phyloP scores from a whole-genome alignment of 2,797 vertebrate species.

The Philypnodon macrostomus region DNA sequence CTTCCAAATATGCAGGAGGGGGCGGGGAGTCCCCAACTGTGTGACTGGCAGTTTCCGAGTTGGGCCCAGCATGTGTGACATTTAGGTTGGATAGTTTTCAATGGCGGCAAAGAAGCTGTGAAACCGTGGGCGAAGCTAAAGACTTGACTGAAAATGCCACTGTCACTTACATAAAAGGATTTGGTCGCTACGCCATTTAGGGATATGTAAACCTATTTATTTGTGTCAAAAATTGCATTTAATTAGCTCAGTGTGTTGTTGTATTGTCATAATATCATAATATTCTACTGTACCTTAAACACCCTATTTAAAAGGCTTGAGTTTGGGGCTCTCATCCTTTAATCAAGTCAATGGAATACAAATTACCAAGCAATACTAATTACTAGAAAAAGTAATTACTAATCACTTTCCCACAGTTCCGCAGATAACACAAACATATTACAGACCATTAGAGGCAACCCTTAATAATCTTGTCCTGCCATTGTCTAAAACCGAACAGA shows the following conservation, averaged over 20 bases:
- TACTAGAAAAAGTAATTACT: too few relatives aligned
- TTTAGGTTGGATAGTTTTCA: conserved; percentile 40
- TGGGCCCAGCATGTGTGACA: conserved; percentile 19
- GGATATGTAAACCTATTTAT: neutral
- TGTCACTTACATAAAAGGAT: conserved; percentile 11
- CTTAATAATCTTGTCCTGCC: too few relatives aligned
- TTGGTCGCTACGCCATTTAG: neutral
- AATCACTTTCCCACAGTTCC: conserved; percentile 4
- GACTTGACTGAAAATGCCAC: conserved; percentile 22
- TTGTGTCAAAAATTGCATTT: neutral
- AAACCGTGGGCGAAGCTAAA: conserved; percentile 11
- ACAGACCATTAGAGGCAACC: neutral
- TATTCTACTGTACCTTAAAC: too few relatives aligned
- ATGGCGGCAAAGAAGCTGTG: conserved; percentile 8
- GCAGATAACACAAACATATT: conserved; percentile 1
- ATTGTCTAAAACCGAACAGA: neutral
- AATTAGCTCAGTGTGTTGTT: too few relatives aligned
- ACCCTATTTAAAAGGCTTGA: neutral
- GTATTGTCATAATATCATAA: too few relatives aligned
- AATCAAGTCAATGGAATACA: conserved; percentile 1
- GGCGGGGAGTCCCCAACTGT: conserved; percentile 21
- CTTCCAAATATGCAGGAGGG: conserved; percentile 23
- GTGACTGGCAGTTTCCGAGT: conserved; percentile 18
- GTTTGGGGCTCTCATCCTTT: conserved; percentile 2
- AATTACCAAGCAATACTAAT: conserved; percentile 11